These are phyloP conservation scores for Rhagium mordax DNA, from an alignment of 2,888 invertebrate species.

Conservation along the genomic window DNA sequence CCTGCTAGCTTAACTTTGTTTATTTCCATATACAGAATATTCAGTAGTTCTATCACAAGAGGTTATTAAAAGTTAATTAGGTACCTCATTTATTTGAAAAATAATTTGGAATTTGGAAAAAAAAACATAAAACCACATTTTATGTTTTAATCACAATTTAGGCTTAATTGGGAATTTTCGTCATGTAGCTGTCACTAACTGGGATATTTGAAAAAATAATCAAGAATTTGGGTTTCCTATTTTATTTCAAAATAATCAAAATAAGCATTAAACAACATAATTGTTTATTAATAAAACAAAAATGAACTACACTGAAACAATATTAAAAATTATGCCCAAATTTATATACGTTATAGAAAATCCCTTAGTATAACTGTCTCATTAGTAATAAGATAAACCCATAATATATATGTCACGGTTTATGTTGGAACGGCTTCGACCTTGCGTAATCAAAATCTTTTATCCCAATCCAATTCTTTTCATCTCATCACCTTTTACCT, in stretches of 20 bases:
- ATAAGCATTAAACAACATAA: conserved; percentile 16
- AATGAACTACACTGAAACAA: conserved; percentile 52
- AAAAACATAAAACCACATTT: no score
- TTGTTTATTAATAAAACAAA: conserved; percentile 52
- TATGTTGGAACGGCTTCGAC: conserved; percentile 31
- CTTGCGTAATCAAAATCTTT: conserved; percentile 38
- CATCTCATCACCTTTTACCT: conserved; percentile 73
- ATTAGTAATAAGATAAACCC: conserved; percentile 47
- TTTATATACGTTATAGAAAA: conserved; percentile 42
- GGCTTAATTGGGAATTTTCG: no score
- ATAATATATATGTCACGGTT: conserved; percentile 34
- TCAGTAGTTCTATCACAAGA: no score
- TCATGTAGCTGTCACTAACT: no score
- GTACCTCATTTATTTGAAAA: no score
- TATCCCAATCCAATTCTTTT: conserved; percentile 30
- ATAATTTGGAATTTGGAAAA: no score
- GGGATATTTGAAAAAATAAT: no score
- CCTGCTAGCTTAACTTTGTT: no score
- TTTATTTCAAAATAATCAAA: not conserved
- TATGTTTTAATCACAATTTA: no score
- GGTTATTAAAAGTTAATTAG: no score
- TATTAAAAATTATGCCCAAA: conserved; percentile 49
- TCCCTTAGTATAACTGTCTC: conserved; percentile 46
- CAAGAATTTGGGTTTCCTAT: not conserved
- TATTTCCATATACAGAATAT: no score